phyloP scores from a whole-genome alignment of 2,113 vertebrate genomes.

The Amphiprion percula region DNA sequence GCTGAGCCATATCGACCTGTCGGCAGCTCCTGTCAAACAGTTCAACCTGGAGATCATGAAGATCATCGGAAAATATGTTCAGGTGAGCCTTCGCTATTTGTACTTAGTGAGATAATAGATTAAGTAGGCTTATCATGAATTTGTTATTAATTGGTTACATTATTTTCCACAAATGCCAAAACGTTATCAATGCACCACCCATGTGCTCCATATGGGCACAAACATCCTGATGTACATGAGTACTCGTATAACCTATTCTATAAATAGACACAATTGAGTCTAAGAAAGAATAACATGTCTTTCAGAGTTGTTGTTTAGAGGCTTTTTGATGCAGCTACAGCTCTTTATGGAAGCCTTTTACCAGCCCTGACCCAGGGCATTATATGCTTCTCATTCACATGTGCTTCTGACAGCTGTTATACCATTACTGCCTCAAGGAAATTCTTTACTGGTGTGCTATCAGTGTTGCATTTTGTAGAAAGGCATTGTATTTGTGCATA shows the following conservation, averaged over 20 bases:
- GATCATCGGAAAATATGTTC: slow-evolving; percentile 98
- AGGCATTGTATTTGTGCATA: slow-evolving; percentile 49
- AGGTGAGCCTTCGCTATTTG: slow-evolving; percentile 84
- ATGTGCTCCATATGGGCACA: not conserved
- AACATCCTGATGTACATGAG: slow-evolving; percentile 8
- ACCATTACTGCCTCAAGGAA: slow-evolving; percentile 25
- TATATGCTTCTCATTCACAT: slow-evolving; percentile 20
- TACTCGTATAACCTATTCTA: not conserved
- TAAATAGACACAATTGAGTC: slow-evolving; percentile 16
- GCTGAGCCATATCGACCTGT: slow-evolving; percentile 95
- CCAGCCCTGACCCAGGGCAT: slow-evolving; percentile 20
- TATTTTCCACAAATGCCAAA: not conserved
- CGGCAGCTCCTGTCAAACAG: slow-evolving; percentile 94
- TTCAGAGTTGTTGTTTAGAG: slow-evolving; percentile 19
- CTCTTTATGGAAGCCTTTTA: slow-evolving; percentile 57
- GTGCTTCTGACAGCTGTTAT: slow-evolving; percentile 28
- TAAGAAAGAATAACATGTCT: slow-evolving; percentile 17
- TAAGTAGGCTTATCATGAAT: too few relatives aligned
- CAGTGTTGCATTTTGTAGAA: slow-evolving; percentile 34
- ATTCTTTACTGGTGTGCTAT: slow-evolving; percentile 18
- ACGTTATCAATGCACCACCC: not conserved
- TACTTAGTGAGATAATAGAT: too few relatives aligned
- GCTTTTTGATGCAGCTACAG: slow-evolving; percentile 36
- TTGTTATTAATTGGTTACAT: not conserved
- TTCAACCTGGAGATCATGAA: slow-evolving; percentile 99